Evolutionary conservation across 2,113 vertebrate genomes (phyloP).

Genomic region (Zosterops hypoxanthus): DNA sequence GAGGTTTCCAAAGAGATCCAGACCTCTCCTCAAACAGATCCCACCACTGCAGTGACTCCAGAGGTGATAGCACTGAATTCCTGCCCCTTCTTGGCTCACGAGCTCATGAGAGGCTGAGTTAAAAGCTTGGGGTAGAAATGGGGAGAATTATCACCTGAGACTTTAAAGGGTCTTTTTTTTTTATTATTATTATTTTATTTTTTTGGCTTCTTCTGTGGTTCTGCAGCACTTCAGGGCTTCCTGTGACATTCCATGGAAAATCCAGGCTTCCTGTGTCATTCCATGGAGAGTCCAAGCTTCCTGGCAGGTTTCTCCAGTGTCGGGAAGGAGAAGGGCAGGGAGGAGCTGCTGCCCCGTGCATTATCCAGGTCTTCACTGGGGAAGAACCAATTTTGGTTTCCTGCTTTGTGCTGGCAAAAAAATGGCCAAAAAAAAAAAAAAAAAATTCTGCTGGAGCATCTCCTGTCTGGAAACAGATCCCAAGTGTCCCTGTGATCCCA

Average conservation of each 20-base stretch:
- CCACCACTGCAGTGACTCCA: not conserved
- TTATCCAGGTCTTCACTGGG: not conserved
- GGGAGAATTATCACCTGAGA: not conserved
- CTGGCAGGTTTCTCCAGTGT: not conserved
- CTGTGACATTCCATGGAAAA: not conserved
- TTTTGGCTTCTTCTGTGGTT: not conserved
- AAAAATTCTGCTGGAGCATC: not conserved
- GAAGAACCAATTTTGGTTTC: not conserved
- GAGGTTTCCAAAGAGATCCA: not conserved
- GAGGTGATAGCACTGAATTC: not conserved
- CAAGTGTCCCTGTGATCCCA: not conserved
- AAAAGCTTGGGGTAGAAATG: not conserved
- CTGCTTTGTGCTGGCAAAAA: not conserved
- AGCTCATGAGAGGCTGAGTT: not conserved
- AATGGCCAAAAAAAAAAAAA: not conserved
- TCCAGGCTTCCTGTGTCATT: not conserved
- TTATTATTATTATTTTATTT: too few relatives aligned
- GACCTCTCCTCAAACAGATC: not conserved
- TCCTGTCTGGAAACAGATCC: not conserved
- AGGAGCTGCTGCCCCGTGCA: not conserved
- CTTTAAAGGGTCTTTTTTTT: not conserved
- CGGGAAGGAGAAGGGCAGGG: not conserved
- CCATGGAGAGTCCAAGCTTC: not conserved
- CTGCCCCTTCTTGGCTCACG: rapidly evolving
- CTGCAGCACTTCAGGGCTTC: not conserved